Percentiles rank a stretch among this genome's conserved stretches.
These are phyloP conservation scores for Prunella himalayana DNA, from an alignment of 2,113 vertebrate species.

Conservation along the genomic window DNA sequence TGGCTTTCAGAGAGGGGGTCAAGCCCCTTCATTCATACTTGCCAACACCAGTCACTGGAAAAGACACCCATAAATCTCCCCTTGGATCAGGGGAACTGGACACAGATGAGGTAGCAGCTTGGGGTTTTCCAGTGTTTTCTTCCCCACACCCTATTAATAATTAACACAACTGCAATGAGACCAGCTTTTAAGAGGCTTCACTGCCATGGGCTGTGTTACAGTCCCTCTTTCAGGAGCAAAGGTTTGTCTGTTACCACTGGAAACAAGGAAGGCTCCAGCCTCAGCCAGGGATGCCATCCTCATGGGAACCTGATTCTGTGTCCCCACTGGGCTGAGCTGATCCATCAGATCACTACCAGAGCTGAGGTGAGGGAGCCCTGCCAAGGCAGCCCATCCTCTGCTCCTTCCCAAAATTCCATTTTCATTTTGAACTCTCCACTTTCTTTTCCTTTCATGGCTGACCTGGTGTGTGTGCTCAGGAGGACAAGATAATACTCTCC, in stretches of 20 bases:
- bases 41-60: background rate
- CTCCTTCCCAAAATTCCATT: background rate
- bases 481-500: background rate
- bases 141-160: conserved; percentile 68
- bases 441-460: background rate
- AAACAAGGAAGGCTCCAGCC: background rate
- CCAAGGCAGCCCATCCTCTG: background rate
- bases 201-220: background rate
- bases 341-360: fast-evolving
- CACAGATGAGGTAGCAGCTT: background rate
- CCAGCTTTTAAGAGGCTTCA: conserved; percentile 58
- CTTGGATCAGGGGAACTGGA: background rate
- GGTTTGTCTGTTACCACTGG: background rate
- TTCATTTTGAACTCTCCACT: background rate
- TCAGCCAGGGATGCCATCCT: background rate
- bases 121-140: conserved; percentile 64
- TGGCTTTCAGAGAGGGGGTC: background rate
- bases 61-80: background rate
- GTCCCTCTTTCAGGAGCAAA: conserved; percentile 27
- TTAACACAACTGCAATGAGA: conserved; percentile 59
- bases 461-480: background rate
- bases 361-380: fast-evolving
- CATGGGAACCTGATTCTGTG: background rate
- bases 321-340: background rate
- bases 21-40: background rate